Evolutionary conservation across 1,140 invertebrate genomes (phyloP).

Genomic region (Neodiprion pinetum): DNA sequence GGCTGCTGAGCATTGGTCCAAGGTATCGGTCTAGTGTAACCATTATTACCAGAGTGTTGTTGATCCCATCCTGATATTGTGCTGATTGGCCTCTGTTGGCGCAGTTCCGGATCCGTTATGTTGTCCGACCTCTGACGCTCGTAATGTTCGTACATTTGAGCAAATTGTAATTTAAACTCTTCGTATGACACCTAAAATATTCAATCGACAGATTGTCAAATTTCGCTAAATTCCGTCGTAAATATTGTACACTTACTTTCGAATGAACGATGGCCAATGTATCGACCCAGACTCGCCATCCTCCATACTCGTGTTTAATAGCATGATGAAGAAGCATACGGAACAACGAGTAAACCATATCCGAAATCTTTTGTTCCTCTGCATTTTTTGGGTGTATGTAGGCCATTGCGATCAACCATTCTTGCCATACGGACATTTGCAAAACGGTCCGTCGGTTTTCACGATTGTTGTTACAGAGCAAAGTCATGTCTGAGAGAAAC

Average conservation of each 20-base stretch:
- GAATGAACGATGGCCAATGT: constrained; percentile 99
- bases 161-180: constrained; percentile 95
- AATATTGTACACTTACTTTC: constrained; percentile 72
- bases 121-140: constrained; percentile 92
- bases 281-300: constrained; percentile 99
- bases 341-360: constrained; percentile 98
- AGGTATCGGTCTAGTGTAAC: constrained; percentile 48
- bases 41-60: constrained; percentile 61
- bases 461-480: constrained; percentile 95
- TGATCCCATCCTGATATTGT: constrained; percentile 96
- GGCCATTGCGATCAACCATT: constrained; percentile 98
- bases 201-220: constrained; percentile 10
- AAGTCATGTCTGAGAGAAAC: constrained; percentile 96
- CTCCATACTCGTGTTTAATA: constrained; percentile 99
- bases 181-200: constrained; percentile 83
- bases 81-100: constrained; percentile 91
- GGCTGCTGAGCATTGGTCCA: constrained; percentile 59
- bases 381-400: constrained; percentile 96
- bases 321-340: constrained; percentile 98
- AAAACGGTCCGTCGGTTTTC: constrained; percentile 96
- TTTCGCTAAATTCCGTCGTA: constrained; percentile 16
- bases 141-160: constrained; percentile 97
- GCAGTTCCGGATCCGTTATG: constrained; percentile 90
- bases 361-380: constrained; percentile 95
- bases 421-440: constrained; percentile 99